Percentiles rank a stretch among this genome's conserved stretches.
Evolutionary conservation across 2,888 invertebrate genomes (phyloP).

Genomic region (Andrena bucephala): DNA sequence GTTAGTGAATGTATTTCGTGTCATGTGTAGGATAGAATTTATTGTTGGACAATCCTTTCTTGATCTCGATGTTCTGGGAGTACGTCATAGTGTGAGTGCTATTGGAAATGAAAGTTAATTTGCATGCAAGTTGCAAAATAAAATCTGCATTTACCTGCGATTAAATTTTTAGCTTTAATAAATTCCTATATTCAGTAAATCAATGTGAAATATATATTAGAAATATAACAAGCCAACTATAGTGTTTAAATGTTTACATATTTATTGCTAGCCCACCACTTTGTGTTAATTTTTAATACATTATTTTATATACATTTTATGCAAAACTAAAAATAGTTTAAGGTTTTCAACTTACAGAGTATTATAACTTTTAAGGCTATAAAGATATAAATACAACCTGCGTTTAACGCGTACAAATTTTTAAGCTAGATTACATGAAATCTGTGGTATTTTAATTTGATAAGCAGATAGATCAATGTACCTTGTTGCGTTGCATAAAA

Average conservation of each 20-base stretch:
- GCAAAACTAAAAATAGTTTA: slow-evolving; percentile 31
- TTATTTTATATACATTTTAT: slow-evolving; percentile 48
- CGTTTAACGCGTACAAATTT: slow-evolving; percentile 5
- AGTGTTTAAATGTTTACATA: slow-evolving; percentile 29
- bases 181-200: neutral
- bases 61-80: too few species aligned
- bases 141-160: too few species aligned
- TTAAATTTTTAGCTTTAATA: too few species aligned
- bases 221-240: neutral
- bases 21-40: too few species aligned
- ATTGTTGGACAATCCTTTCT: too few species aligned
- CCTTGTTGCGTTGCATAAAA: slow-evolving; percentile 1
- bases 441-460: neutral
- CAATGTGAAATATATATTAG: neutral
- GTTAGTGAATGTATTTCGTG: too few species aligned
- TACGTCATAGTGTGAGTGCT: too few species aligned
- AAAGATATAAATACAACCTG: slow-evolving; percentile 23
- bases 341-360: slow-evolving; percentile 22
- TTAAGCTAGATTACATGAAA: slow-evolving; percentile 14
- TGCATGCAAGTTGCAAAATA: too few species aligned
- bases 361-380: slow-evolving; percentile 34
- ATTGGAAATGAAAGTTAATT: too few species aligned
- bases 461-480: neutral
- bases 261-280: slow-evolving; percentile 52
- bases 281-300: slow-evolving; percentile 19